Percentiles rank a stretch among this genome's conserved stretches.
These are phyloP conservation scores for Acronicta psi DNA, from an alignment of 2,888 invertebrate species.

Conservation along the genomic window DNA sequence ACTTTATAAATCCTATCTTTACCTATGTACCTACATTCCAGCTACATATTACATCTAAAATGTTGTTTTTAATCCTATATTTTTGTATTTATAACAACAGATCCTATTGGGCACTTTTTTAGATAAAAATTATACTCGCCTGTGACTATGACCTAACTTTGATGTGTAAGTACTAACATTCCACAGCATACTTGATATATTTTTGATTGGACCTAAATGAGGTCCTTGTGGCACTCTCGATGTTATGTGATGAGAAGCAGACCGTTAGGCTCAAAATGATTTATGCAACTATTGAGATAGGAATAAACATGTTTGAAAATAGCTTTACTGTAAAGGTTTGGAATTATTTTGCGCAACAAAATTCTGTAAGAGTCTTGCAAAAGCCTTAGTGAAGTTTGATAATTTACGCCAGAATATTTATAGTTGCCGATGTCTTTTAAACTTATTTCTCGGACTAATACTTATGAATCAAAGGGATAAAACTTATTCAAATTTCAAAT, in stretches of 20 bases:
- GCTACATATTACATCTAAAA: slow-evolving; percentile 33
- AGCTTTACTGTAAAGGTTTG: neutral
- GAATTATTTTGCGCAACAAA: too few relatives aligned
- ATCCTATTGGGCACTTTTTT: neutral
- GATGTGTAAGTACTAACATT: neutral
- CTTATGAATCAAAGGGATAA: too few relatives aligned
- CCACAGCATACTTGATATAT: too few relatives aligned
- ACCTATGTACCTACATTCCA: slow-evolving; percentile 46
- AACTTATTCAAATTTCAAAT: too few relatives aligned
- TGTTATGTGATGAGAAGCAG: neutral
- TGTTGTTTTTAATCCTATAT: slow-evolving; percentile 10
- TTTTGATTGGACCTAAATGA: neutral
- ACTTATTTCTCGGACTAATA: too few relatives aligned
- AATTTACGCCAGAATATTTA: neutral
- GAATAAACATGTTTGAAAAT: neutral
- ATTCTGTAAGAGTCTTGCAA: neutral
- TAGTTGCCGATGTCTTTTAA: too few relatives aligned
- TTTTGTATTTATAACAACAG: neutral
- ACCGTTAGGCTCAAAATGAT: too few relatives aligned
- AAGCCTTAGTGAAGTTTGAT: neutral
- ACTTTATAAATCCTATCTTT: slow-evolving; percentile 73
- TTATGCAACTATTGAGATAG: too few relatives aligned
- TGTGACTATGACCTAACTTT: neutral
- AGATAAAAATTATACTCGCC: too few relatives aligned
- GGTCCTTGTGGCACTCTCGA: neutral